phyloP scores from a whole-genome alignment of 2,888 invertebrate species.

The Timema podura region DNA sequence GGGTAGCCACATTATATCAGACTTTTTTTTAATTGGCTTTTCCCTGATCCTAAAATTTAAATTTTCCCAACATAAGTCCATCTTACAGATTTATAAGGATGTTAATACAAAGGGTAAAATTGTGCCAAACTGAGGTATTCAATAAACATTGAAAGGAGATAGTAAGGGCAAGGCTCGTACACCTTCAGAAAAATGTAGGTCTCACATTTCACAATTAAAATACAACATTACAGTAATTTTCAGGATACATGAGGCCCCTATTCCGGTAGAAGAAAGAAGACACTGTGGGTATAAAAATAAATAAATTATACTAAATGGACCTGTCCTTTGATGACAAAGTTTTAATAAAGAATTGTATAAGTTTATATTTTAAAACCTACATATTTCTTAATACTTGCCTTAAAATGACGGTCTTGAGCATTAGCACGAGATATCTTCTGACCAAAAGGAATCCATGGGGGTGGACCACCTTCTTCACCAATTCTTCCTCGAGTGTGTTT shows the following conservation, averaged over 20 bases:
- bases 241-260: background rate
- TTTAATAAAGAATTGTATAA: slow-evolving; percentile 11
- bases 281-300: background rate
- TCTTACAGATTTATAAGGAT: no score
- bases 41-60: background rate
- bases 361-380: no score
- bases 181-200: no score
- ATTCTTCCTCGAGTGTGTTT: slow-evolving; percentile 56
- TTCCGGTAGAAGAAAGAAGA: background rate
- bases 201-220: background rate
- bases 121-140: no score
- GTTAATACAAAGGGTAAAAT: no score
- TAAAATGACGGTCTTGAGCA: slow-evolving; percentile 60
- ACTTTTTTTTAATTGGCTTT: no score
- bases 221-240: background rate
- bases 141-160: no score
- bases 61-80: no score
- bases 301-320: background rate
- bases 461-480: slow-evolving; percentile 73
- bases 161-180: no score
- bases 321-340: background rate
- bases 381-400: no score
- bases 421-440: slow-evolving; percentile 60
- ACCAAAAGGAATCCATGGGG: slow-evolving; percentile 90
- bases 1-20: no score